Base-by-base conservation (phyloP, 2,113 vertebrate genomes). In the Zosterops lateralis region DNA sequence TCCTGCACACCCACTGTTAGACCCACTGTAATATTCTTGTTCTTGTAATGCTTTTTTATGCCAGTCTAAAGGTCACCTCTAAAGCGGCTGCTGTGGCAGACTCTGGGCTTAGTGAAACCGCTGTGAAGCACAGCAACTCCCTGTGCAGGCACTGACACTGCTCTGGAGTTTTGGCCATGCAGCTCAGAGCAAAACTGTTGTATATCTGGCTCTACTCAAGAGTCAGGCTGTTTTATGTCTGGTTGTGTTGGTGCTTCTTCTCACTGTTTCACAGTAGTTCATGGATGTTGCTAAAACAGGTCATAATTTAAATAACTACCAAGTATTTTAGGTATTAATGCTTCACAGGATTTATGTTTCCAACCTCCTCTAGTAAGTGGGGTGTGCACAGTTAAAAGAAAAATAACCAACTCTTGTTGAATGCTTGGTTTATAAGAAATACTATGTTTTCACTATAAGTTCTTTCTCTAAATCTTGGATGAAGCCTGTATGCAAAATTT, bases 1-100 rank as follows among this genome's bases (percentile, higher is more conserved):
- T 93, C 79, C 80, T 92, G 80, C 73, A 86, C 68, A 80, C 72
- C 80, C 71, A 48, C 89, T 89, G 91, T 76, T 74, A 92, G 72
- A 74, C 64, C 61, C 71, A 34, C 83, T 87, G 89, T 66, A 74
- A 77, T 84, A 64, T 48, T 85, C 71, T 88, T 80, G 71, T 71
- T 91, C 67, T 84, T 80, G 56, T 56, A 73, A 36, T 62, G 61
- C 57, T 90, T 86, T 71, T 74, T 76, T n/a, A 36, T 47, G 71
- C 42, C 54, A 76, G 42, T 57, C 58, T 92, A 67, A 94, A 94
- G 70, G 87, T 91, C 90, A 85, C 26, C 58, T 88, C 28, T 56
- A 48, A 84, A 61, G n/a, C 3, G 17, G 87, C 36, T 36, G 66
- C 42, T 76, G 72, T 47, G 74, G 78, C 45, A 66, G 72, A n/a